Evolutionary conservation across 2,888 invertebrate genomes (phyloP).

Genomic region (Dendrolimus pini): DNA sequence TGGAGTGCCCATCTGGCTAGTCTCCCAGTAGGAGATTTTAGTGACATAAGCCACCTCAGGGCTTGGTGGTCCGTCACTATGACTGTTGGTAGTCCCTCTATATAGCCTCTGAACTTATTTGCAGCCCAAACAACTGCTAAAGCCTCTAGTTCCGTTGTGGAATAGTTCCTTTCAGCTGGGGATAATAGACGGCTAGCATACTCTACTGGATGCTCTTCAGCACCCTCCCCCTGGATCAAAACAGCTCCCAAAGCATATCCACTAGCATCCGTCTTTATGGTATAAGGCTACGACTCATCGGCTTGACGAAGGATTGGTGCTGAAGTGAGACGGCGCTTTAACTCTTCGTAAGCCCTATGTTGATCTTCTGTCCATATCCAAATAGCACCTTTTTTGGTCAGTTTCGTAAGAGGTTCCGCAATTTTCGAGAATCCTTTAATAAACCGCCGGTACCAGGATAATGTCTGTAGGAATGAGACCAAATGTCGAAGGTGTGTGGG

Average conservation of each 20-base stretch:
- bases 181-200: conserved; percentile 14
- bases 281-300: conserved; percentile 13
- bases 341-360: neutral
- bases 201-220: conserved; percentile 12
- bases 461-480: conserved; percentile 6
- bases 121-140: conserved; percentile 11
- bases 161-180: too few species aligned
- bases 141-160: too few species aligned
- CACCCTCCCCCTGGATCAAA: conserved; percentile 16
- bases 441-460: conserved; percentile 8
- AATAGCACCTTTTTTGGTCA: conserved; percentile 3
- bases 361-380: conserved; percentile 7
- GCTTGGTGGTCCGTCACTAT: conserved; percentile 51
- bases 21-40: conserved; percentile 37
- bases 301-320: conserved; percentile 22
- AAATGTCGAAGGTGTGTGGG: conserved; percentile 5
- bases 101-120: conserved; percentile 21
- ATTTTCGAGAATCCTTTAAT: conserved; percentile 4
- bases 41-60: conserved; percentile 36
- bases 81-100: conserved; percentile 26
- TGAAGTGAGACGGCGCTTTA: neutral
- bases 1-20: conserved; percentile 45
- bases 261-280: conserved; percentile 20
- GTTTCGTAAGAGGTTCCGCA: conserved; percentile 3
- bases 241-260: conserved; percentile 14